Percentiles rank a stretch among this genome's conserved stretches.
These are phyloP conservation scores for Cynaeus angustus DNA, from an alignment of 2,888 invertebrate species.

Conservation along the genomic window DNA sequence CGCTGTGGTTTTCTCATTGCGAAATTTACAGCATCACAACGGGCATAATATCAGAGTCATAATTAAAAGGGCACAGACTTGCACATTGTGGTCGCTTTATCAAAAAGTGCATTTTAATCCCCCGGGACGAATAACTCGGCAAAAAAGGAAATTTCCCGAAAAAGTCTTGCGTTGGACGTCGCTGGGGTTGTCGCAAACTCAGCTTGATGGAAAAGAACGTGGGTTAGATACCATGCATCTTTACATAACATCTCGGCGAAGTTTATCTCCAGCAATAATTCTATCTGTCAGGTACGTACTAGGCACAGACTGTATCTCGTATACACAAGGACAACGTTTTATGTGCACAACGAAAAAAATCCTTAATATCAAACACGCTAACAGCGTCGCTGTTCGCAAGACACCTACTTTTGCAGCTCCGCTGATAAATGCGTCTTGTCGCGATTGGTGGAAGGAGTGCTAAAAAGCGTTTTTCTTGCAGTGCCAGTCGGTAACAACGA, in stretches of 20 bases:
- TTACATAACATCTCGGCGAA: constrained; percentile 69
- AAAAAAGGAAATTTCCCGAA: too few relatives aligned
- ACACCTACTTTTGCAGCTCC: constrained; percentile 64
- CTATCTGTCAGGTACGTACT: constrained; percentile 68
- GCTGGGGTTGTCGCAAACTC: too few relatives aligned
- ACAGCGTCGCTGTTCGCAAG: constrained; percentile 65
- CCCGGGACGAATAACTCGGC: too few relatives aligned
- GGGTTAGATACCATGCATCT: constrained; percentile 71
- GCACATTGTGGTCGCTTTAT: constrained; percentile 3
- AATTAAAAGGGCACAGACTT: constrained; percentile 30
- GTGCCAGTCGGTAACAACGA: too few relatives aligned
- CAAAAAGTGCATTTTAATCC: background rate
- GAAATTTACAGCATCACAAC: constrained; percentile 59
- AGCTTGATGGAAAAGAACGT: constrained; percentile 69
- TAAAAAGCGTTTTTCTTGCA: constrained; percentile 11
- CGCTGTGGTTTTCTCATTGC: constrained; percentile 66
- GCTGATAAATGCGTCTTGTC: constrained; percentile 23
- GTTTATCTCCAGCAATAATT: constrained; percentile 69
- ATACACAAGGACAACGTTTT: constrained; percentile 65
- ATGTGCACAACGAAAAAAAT: constrained; percentile 66
- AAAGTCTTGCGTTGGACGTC: background rate
- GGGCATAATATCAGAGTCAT: constrained; percentile 22
- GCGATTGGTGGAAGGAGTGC: background rate
- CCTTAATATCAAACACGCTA: constrained; percentile 67
- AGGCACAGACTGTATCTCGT: constrained; percentile 67